Evolutionary conservation across 1,140 invertebrate species (phyloP), one percentile per base, ranked within the genome.

Genomic region (Trachymyrmex cornetzi): DNA sequence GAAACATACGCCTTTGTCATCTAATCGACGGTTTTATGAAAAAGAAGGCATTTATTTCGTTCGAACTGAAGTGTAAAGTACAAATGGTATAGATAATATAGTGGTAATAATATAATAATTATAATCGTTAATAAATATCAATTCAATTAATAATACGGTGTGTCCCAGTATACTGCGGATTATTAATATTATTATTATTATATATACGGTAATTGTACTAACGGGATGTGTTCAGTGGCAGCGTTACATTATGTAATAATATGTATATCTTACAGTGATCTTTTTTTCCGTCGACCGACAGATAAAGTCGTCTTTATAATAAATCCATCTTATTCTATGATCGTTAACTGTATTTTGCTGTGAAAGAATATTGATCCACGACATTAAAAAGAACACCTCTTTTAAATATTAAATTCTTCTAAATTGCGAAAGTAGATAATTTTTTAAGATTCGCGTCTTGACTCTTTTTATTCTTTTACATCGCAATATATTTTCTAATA

Each of bases 41-140:
- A 95, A 95, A 95, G 94, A 95, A 95, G 95, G 95, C 95, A 95
- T 95, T 95, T 95, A 95, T 95, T 95, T 95, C 92, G 89, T 95
- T 93, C 90, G 89, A 95, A 95, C 93, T 93, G 87, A 95, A 95
- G 93, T 95, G 89, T 94, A 95, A 95, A 94, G 94, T 95, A 95
- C 94, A 95, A 95, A 95, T 95, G 82, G 93, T 94, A 93, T 95
- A 93, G 92, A 94, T 95, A 95, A 95, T 95, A 93, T 95, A 95
- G 94, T 94, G 92, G 90, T 94, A 94, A 94, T 95, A 93, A 94
- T 94, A 87, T 93, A 93, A 94, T 94, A 94, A 95, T 94, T 93
- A 84, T 84, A 95, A 95, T 94, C 91, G 89, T 93, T 94, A 94
- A 94, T 93, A 93, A 95, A 95, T 95, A 95, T 94, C 92, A 94